Base-by-base conservation (phyloP, 2,888 invertebrate species). In the Archips xylosteana region DNA sequence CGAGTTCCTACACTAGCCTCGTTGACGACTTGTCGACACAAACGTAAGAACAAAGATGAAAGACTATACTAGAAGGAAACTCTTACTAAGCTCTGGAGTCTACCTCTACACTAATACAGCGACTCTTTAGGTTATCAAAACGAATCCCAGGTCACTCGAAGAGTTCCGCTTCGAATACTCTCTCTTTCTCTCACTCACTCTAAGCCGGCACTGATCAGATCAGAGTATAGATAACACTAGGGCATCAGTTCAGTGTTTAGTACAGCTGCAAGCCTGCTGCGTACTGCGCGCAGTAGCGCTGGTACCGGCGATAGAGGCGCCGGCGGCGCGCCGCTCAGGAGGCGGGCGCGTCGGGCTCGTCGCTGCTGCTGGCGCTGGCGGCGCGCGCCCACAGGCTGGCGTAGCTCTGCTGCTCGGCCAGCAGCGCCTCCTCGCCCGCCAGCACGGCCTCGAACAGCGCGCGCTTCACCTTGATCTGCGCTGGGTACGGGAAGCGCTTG, bases 331-430 rank as follows among this genome's bases (percentile, higher is more conserved):
- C 85, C 63, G 84, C 86, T 72, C 85, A 83, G 36, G 79, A 82
- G 59, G 69, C 76, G 23, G 68, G 76, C 49, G 61, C 72, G 57
- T 59, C 78, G n/a, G 51, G 76, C 34, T 80, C 85, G 63, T 83
- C 85, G 81, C 87, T 85, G 86, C 86, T 85, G 79, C 80, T 83
- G n/a, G 86, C 85, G 75, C 83, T 81, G 77, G 81, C 85, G 42
- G 85, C 86, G 70, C 82, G 86, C 76, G 91, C 89, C 92, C 92
- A 92, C 83, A 91, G 81, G 77, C 86, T 86, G 54, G 92, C 92
- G 86, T 91, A 92, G 82, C 80, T 89, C 84, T 89, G 90, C 83
- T 92, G 93, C 83, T 92, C 92, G 13, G 90, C 89, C 66, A 92
- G 79, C 76, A 92, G 83, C 74, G 89, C 88, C 85, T 94, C 91